Evolutionary conservation across 37 sponge, comb jelly and placozoan genomes (phyloP).

Genomic region (Petrosia ficiformis): DNA sequence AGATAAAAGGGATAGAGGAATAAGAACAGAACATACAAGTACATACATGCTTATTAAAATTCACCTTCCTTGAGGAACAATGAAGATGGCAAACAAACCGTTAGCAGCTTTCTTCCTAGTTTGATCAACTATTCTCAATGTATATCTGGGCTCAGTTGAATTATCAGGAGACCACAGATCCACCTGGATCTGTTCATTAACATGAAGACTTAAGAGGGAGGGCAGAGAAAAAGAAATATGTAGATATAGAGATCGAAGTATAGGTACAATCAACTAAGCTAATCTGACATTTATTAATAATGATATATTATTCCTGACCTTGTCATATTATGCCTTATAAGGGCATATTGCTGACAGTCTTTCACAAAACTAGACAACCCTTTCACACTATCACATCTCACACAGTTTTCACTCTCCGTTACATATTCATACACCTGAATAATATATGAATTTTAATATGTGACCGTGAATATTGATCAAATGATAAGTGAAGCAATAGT

Average conservation of each 20-base stretch:
- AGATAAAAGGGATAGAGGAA: not conserved
- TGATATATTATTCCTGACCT: slow-evolving; percentile 34
- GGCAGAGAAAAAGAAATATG: not conserved
- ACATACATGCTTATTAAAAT: not conserved
- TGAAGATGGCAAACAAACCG: slow-evolving; percentile 83
- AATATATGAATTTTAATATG: slow-evolving; percentile 7
- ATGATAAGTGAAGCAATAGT: no score
- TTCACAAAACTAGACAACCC: slow-evolving; percentile 41
- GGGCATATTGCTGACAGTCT: slow-evolving; percentile 65
- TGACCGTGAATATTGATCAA: no score
- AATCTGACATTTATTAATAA: not conserved
- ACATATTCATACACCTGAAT: slow-evolving; percentile 71
- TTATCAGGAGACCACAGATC: slow-evolving; percentile 59
- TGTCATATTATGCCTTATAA: slow-evolving; percentile 55
- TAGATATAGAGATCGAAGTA: not conserved
- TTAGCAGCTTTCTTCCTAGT: slow-evolving; percentile 28
- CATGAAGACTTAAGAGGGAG: slow-evolving; percentile 33
- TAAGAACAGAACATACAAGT: slow-evolving; percentile 3
- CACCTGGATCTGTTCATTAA: slow-evolving; percentile 38
- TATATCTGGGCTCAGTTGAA: slow-evolving; percentile 56
- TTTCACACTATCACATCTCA: slow-evolving; percentile 44
- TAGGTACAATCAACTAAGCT: not conserved
- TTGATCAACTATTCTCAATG: slow-evolving; percentile 63
- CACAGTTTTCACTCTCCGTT: slow-evolving; percentile 30
- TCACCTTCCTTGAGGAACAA: slow-evolving; percentile 89